Percentiles rank a stretch among this genome's conserved stretches.
phyloP scores from a whole-genome alignment of 2,113 vertebrate species.

The Calyptommatus sinebrachiatus region DNA sequence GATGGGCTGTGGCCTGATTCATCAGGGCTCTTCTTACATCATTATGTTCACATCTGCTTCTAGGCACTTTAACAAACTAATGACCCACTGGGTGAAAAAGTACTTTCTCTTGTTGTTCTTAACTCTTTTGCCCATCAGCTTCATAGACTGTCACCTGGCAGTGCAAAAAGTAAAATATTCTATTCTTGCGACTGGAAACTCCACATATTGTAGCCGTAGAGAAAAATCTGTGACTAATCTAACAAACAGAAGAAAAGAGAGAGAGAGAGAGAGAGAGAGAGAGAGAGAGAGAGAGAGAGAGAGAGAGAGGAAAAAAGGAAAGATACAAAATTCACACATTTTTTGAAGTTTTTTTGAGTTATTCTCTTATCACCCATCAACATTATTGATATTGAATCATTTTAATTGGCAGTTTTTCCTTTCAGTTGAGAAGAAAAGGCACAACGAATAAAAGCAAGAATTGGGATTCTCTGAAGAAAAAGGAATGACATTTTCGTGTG shows the following conservation, averaged over 20 bases:
- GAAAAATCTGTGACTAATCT: not conserved
- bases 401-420: not conserved
- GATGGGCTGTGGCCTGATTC: no score
- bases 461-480: not conserved
- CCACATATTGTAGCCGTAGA: not conserved
- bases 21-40: no score
- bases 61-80: no score
- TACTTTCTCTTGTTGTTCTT: no score
- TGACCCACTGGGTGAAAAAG: no score
- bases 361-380: not conserved
- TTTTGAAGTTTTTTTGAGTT: no score
- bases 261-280: no score
- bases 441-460: not conserved
- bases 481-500: not conserved
- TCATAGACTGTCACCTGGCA: no score
- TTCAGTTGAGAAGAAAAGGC: slow-evolving; percentile 6
- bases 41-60: no score
- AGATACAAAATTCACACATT: not conserved
- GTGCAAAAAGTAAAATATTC: not conserved
- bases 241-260: no score
- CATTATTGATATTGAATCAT: not conserved
- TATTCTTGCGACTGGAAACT: not conserved
- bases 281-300: no score
- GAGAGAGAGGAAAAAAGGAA: not conserved
- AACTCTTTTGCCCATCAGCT: no score